phyloP scores from a whole-genome alignment of 37 sponge, comb jelly and placozoan genomes.

The Aplysina aerophoba region DNA sequence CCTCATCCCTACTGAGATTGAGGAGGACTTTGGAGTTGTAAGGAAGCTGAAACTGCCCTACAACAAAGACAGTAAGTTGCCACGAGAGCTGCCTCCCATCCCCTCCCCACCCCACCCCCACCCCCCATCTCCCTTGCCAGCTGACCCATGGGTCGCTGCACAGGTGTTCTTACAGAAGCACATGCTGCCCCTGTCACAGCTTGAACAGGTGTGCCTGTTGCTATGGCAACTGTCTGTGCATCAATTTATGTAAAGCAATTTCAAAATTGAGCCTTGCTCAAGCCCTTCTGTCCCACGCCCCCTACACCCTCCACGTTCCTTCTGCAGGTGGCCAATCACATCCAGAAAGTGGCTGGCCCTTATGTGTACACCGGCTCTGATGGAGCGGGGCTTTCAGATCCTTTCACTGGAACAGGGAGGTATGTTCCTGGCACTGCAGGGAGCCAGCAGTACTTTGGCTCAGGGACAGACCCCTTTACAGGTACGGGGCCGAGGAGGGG shows the following conservation, averaged over 20 bases:
- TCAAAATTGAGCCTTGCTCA: background rate
- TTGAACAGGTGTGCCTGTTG: slow-evolving; percentile 73
- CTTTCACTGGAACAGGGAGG: slow-evolving; percentile 41
- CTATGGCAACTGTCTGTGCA: slow-evolving; percentile 42
- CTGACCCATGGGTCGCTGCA: slow-evolving; percentile 79
- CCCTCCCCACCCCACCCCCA: background rate
- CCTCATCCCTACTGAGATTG: slow-evolving; percentile 80
- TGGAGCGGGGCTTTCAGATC: background rate
- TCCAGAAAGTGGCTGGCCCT: slow-evolving; percentile 28
- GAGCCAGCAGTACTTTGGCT: background rate
- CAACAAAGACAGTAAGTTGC: slow-evolving; percentile 61
- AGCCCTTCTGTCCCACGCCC: slow-evolving; percentile 23
- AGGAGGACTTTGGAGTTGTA: slow-evolving; percentile 61
- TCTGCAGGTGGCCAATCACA: slow-evolving; percentile 23
- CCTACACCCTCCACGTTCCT: background rate
- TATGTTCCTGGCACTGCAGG: background rate
- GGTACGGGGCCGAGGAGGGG: background rate
- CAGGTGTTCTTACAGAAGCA: slow-evolving; percentile 77
- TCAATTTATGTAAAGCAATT: too few relatives aligned
- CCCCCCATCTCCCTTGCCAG: background rate
- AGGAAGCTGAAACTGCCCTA: slow-evolving; percentile 84
- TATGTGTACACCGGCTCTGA: slow-evolving; percentile 1
- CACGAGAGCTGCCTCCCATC: background rate
- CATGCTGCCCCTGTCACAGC: slow-evolving; percentile 56
- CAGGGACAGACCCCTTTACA: slow-evolving; percentile 26